These are phyloP conservation scores for Alligator mississippiensis DNA, from an alignment of 2,113 vertebrate species.

Conservation along the genomic window DNA sequence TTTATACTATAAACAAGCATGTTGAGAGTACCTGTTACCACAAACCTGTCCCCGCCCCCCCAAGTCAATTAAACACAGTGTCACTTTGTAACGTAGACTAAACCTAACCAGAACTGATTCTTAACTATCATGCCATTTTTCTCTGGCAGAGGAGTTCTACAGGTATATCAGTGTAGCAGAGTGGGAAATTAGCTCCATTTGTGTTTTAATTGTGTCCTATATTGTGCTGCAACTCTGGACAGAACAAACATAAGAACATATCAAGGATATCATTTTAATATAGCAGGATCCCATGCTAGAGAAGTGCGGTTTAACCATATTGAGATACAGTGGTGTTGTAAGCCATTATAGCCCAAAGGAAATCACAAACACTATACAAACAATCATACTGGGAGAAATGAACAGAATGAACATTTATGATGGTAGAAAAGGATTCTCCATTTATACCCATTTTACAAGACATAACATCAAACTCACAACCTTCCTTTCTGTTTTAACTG, in stretches of 20 bases:
- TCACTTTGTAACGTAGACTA: background rate
- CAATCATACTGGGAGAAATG: background rate
- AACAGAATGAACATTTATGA: background rate
- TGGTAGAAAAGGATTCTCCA: background rate
- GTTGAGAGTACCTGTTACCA: background rate
- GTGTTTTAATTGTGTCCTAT: background rate
- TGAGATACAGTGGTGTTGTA: background rate
- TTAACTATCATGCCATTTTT: background rate
- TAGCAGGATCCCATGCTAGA: background rate
- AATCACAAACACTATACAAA: background rate
- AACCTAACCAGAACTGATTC: background rate
- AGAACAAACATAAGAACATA: background rate
- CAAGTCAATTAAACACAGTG: background rate
- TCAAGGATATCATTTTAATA: background rate
- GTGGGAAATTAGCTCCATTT: background rate
- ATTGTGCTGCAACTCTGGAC: background rate
- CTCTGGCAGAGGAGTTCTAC: background rate
- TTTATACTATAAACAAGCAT: background rate
- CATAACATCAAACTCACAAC: background rate
- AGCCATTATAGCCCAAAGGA: background rate
- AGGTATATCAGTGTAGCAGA: background rate
- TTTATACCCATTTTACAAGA: background rate
- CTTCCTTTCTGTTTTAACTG: background rate
- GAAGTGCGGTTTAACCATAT: background rate
- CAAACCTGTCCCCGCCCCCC: background rate